phyloP scores from a whole-genome alignment of 2,888 invertebrate genomes.

The Drosophila eohydei region DNA sequence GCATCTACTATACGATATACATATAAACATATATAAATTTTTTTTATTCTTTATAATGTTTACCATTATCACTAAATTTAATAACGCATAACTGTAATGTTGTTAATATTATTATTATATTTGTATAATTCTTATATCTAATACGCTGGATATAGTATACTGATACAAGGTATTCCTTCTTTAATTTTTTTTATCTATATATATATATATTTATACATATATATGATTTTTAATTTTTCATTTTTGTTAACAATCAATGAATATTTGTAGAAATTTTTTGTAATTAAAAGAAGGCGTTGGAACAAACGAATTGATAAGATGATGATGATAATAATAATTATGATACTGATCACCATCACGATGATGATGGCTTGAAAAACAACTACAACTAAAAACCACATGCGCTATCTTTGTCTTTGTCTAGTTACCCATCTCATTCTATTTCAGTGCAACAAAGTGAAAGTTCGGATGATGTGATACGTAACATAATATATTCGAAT shows the following conservation, averaged over 20 bases:
- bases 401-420: conserved; percentile 44
- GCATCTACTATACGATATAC: conserved; percentile 33
- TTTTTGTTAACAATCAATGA: conserved; percentile 49
- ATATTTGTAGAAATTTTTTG: conserved; percentile 41
- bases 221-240: conserved; percentile 17
- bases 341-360: not conserved
- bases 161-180: conserved; percentile 46
- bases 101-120: conserved; percentile 78
- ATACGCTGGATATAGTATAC: conserved; percentile 47
- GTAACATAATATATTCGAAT: conserved; percentile 18
- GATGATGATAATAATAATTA: conserved; percentile 36
- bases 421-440: conserved; percentile 38
- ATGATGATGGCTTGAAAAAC: conserved; percentile 39
- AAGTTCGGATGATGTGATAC: conserved; percentile 28
- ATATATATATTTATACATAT: not conserved
- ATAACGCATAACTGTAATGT: conserved; percentile 66
- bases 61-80: conserved; percentile 53
- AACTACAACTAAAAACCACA: conserved; percentile 43
- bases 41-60: conserved; percentile 49
- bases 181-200: conserved; percentile 15
- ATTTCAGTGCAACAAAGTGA: conserved; percentile 51
- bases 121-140: conserved; percentile 71
- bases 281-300: conserved; percentile 41
- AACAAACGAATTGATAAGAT: conserved; percentile 49
- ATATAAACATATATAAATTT: conserved; percentile 40